Evolutionary conservation across 2,113 vertebrate genomes (phyloP), one percentile per base, ranked within the genome.

Genomic region (Balaenoptera acutorostrata): DNA sequence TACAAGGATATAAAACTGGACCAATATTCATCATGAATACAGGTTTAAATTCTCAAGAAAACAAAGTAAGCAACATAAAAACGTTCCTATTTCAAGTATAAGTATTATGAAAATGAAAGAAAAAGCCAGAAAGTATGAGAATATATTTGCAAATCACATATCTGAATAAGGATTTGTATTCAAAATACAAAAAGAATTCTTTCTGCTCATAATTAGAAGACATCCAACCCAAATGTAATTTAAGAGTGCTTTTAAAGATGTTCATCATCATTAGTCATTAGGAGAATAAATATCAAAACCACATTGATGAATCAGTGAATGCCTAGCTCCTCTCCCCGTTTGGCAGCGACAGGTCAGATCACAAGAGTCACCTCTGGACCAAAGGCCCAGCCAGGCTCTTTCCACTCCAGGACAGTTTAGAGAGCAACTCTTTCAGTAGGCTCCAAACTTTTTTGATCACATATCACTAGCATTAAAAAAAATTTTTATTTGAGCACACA

Each of bases 291-390:
- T 25, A 36, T 27, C 74, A 36, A 77, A 68, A 46, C 23, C 83
- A 87, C 36, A 59, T n/a, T 21, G 46, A 89, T 49, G 44, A 77
- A 15, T 23, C 33, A 4, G n/a, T 12, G 25, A 10, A 8, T 6
- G 23, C 33, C 15, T 25, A 29, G 13, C n/a, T 31, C 6, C 5
- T 11, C 8, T 8, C 14, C n/a, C 29, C 17, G 2, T 2, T 10
- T 2, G 20, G 44, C 17, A 39, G 52, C 29, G 29, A 63, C 31
- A 20, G 33, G 7, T 7, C 4, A 46, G 29, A 21, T 20, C 25
- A 72, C 41, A 61, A 63, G 52, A 41, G 63, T 46, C 61, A 5
- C 27, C 25, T 29, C 44, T 5, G 13, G n/a, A 20, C 8, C 9
- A 4, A 20, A 92, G 49, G 33, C 83, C 88, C 68, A 13, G 39